These are phyloP conservation scores for Belgica antarctica DNA, from an alignment of 2,888 invertebrate species.

Conservation along the genomic window DNA sequence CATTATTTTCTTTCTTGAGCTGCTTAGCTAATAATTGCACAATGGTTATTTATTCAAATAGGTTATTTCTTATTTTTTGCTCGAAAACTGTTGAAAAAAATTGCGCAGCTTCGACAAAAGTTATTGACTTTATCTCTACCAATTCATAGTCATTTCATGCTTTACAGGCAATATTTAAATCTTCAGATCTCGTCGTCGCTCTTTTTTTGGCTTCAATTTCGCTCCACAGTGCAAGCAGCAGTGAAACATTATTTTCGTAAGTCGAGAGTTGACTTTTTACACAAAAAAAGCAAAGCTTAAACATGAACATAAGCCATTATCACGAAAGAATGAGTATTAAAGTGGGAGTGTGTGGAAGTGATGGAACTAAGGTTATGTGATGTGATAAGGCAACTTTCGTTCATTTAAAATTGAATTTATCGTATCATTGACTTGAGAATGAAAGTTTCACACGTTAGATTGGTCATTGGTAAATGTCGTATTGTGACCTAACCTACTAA, in stretches of 20 bases:
- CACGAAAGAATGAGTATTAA: slow-evolving; percentile 13
- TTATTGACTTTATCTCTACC: not conserved
- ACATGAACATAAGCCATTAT: not conserved
- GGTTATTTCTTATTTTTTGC: slow-evolving; percentile 7
- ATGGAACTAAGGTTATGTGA: too few species aligned
- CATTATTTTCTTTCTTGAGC: not conserved
- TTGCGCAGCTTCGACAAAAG: not conserved
- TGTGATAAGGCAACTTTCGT: too few species aligned
- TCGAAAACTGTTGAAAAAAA: too few species aligned
- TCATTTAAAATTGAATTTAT: too few species aligned
- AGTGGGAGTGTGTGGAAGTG: too few species aligned
- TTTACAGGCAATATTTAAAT: not conserved
- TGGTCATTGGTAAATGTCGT: too few species aligned
- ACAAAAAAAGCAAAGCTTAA: not conserved
- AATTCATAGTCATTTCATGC: not conserved
- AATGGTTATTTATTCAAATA: not conserved
- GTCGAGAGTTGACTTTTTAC: not conserved
- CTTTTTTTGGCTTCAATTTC: slow-evolving; percentile 2
- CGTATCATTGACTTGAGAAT: too few species aligned
- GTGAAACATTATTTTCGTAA: not conserved
- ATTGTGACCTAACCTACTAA: too few species aligned
- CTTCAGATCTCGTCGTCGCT: not conserved
- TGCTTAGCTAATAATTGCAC: slow-evolving; percentile 15
- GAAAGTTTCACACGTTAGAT: too few species aligned
- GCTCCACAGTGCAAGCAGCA: too few species aligned